Evolutionary conservation across 2,888 invertebrate species (phyloP), one percentile per base, ranked within the genome.

Genomic region (Philaethria dido): DNA sequence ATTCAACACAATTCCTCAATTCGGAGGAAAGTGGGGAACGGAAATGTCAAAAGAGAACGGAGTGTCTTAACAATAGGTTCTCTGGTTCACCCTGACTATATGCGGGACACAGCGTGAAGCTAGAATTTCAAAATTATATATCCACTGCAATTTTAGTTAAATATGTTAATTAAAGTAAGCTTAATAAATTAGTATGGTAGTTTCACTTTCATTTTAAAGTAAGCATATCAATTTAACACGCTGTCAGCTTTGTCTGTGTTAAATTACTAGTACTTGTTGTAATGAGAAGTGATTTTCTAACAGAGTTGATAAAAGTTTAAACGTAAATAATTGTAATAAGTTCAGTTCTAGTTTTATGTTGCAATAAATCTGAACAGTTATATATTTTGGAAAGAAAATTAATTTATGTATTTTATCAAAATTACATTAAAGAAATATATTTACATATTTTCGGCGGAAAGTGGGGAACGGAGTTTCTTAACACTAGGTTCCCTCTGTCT

Each of bases 231-330:
- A 57, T 57, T 57, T 57, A 57, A 25, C 11, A n/a, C 57, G 22
- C 22, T 25, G 42, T 42, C 25, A 57, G 42, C 39, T n/a, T 39
- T n/a, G 22, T 39, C 57, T 57, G 22, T 22, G 57, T 57, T 57
- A 57, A 57, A 57, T 57, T 57, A 52, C 50, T 0, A 52, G 29
- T 29, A 57, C 57, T 57, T 25, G 55, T 36, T n/a, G 39, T 42
- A 25, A 42, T 22, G 22, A 57, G 16, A 42, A 22, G 55, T 39
- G 22, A 57, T 42, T 42, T 42, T 42, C 42, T 42, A 22, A 42
- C 20, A 22, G n/a, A 57, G n/a, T 39, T 42, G n/a, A 55, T 22
- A 39, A 14, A 13, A 57, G 25, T 39, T 42, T 5, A 33, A 16
- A 29, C 16, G 5, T 3, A 33, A 29, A 52, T 52, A 52, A 5